Evolutionary conservation across 1,140 invertebrate genomes (phyloP).

Genomic region (Ips nitidus): DNA sequence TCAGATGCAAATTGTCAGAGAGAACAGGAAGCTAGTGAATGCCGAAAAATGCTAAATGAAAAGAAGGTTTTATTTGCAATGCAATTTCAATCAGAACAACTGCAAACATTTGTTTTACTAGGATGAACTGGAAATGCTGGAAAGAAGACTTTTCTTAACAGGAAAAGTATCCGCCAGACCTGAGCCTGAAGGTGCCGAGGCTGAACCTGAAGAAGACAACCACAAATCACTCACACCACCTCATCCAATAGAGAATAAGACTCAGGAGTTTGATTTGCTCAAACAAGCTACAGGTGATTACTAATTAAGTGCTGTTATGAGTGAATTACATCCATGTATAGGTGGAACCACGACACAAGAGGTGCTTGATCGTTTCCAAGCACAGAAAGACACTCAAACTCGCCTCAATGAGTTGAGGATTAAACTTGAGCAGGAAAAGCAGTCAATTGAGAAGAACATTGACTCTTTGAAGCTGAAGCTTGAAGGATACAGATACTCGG

Average conservation of each 20-base stretch:
- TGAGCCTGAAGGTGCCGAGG: constrained; percentile 49
- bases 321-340: constrained; percentile 36
- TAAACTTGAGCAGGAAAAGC: constrained; percentile 72
- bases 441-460: constrained; percentile 65
- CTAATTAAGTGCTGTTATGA: too few relatives aligned
- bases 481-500: constrained; percentile 75
- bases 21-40: constrained; percentile 63
- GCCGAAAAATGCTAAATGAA: constrained; percentile 67
- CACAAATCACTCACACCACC: constrained; percentile 45
- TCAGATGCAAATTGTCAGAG: constrained; percentile 63
- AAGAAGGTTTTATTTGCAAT: constrained; percentile 51
- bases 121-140: constrained; percentile 68
- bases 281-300: constrained; percentile 68
- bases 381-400: constrained; percentile 69
- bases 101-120: background rate
- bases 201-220: constrained; percentile 47
- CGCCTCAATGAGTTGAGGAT: constrained; percentile 67
- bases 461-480: constrained; percentile 68
- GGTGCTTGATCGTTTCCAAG: constrained; percentile 70
- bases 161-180: constrained; percentile 40
- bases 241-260: constrained; percentile 58
- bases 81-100: background rate
- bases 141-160: constrained; percentile 66
- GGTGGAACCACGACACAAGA: constrained; percentile 71
- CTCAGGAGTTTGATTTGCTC: constrained; percentile 69